These are phyloP conservation scores for Sus cebifrons DNA, from an alignment of 2,797 vertebrate species.

Conservation along the genomic window DNA sequence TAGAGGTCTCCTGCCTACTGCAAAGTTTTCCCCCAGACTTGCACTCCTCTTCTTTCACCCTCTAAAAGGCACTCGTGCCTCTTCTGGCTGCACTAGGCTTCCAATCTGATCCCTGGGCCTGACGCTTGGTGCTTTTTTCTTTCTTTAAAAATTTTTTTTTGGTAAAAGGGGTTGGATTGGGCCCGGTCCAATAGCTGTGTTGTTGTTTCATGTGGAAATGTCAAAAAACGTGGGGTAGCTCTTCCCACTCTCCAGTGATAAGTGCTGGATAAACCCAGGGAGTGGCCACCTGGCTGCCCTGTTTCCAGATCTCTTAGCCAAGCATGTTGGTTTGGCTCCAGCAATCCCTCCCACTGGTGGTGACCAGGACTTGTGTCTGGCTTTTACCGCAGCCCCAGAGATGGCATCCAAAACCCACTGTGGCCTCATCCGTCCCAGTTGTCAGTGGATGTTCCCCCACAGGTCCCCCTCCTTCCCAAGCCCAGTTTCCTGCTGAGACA, in stretches of 20 bases:
- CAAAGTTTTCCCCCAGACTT: not conserved
- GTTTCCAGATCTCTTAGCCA: not conserved
- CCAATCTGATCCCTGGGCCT: not conserved
- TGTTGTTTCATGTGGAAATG: not conserved
- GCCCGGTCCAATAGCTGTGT: too few relatives aligned
- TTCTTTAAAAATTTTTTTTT: not conserved
- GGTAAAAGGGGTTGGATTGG: not conserved
- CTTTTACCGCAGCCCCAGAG: slow-evolving; percentile 27
- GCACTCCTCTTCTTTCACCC: not conserved
- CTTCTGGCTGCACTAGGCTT: accelerated
- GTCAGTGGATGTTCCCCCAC: not conserved
- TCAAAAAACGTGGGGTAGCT: not conserved
- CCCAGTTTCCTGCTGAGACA: not conserved
- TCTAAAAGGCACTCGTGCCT: not conserved
- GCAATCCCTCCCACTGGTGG: not conserved
- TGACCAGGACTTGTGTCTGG: not conserved
- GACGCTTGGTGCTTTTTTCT: not conserved
- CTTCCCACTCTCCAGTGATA: not conserved
- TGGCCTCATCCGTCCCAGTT: not conserved
- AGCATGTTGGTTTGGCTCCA: not conserved
- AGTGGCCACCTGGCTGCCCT: not conserved
- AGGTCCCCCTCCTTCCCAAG: too few relatives aligned
- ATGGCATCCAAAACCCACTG: slow-evolving; percentile 13
- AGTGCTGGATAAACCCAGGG: not conserved
- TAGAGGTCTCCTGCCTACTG: accelerated